Percentiles rank a stretch among this genome's conserved stretches.
Evolutionary conservation across 2,113 vertebrate genomes (phyloP).

Genomic region (Pelmatolapia mariae): DNA sequence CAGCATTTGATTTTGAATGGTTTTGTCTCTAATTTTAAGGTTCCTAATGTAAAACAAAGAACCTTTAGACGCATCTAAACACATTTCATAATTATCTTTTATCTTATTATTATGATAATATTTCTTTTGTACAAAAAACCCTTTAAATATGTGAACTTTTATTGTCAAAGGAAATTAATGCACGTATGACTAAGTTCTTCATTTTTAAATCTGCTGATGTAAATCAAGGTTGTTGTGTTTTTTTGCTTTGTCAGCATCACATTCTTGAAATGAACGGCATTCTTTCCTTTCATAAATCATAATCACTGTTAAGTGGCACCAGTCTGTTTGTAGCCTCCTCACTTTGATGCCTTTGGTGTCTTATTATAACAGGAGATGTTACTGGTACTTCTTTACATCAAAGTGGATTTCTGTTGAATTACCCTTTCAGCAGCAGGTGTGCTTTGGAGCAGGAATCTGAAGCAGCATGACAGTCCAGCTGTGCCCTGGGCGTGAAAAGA

Average conservation of each 20-base stretch:
- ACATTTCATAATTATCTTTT: not conserved
- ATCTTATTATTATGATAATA: not conserved
- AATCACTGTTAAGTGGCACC: not conserved
- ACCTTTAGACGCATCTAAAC: not conserved
- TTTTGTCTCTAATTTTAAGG: not conserved
- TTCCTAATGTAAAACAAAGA: not conserved
- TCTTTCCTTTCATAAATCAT: not conserved
- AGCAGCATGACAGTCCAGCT: conserved; percentile 4
- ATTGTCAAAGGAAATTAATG: not conserved
- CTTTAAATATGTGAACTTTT: not conserved
- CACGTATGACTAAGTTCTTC: not conserved
- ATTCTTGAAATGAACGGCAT: not conserved
- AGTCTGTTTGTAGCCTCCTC: not conserved
- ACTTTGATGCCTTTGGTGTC: conserved; percentile 23
- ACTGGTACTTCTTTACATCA: conserved; percentile 37
- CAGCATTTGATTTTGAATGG: not conserved
- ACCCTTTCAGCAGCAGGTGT: conserved; percentile 38
- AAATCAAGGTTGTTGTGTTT: not conserved
- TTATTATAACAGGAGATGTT: conserved; percentile 5
- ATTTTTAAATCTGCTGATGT: not conserved
- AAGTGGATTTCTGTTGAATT: conserved; percentile 19
- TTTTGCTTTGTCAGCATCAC: not conserved
- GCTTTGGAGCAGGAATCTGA: conserved; percentile 7
- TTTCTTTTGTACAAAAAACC: not conserved
- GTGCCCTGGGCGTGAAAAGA: not conserved